phyloP scores from a whole-genome alignment of 2,797 vertebrate genomes.

The Cossypha polioptera region DNA sequence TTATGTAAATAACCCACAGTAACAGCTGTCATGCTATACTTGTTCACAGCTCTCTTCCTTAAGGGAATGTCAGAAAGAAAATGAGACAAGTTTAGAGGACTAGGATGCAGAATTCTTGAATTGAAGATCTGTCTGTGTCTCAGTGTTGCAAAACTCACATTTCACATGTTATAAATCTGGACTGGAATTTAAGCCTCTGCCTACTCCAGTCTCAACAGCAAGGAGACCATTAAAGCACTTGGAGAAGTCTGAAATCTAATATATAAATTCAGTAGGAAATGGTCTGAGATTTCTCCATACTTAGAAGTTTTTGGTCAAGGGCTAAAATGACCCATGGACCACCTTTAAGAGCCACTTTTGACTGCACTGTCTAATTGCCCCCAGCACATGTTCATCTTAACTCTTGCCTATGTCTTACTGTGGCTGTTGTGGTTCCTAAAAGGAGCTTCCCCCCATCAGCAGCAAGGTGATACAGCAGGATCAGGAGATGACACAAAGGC shows the following conservation, averaged over 20 bases:
- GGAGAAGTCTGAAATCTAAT: not conserved
- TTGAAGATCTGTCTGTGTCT: not conserved
- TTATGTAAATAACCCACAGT: not conserved
- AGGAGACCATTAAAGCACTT: not conserved
- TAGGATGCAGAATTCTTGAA: not conserved
- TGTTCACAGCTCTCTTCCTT: not conserved
- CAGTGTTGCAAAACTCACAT: not conserved
- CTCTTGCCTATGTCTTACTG: not conserved
- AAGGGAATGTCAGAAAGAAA: not conserved
- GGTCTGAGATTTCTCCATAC: not conserved
- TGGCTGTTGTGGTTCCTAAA: not conserved
- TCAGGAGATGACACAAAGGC: not conserved
- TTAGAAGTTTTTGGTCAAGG: not conserved
- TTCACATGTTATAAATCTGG: not conserved
- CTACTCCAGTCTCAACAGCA: not conserved
- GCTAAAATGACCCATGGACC: not conserved
- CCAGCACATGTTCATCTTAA: not conserved
- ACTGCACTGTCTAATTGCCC: not conserved
- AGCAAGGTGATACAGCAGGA: not conserved
- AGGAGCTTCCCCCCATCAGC: not conserved
- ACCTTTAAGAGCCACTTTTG: not conserved
- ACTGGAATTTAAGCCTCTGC: not conserved
- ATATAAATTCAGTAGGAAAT: not conserved
- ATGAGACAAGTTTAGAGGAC: not conserved
- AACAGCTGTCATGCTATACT: not conserved